Base-by-base conservation (phyloP, 2,888 invertebrate species). In the Crocallis elinguaria region DNA sequence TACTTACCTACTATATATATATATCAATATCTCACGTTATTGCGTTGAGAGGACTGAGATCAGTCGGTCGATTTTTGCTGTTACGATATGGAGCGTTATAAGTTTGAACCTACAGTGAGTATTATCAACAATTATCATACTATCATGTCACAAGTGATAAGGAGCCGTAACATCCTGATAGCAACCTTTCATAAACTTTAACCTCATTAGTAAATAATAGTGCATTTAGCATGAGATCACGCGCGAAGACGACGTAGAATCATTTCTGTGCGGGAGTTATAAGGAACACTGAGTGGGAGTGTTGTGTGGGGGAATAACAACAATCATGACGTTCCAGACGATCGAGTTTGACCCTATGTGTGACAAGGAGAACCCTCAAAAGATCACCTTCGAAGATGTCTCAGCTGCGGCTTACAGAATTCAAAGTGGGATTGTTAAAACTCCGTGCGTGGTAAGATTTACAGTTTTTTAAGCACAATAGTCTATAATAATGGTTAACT, bases 331-430 rank as follows among this genome's bases (percentile, higher is more conserved):
- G 50, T 88, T 88, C 50, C 89, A 90, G 89, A 84, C 85, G 54
- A 59, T 86, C 42, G 89, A 90, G 60, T 89, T 67, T 51, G 92
- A 92, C 65, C 90, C 91, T 12, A 91, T 90, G 90, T 96, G 96
- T 73, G 93, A 95, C 75, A 94, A 94, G 32, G 92, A 93, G 17
- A 91, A 93, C 56, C 97, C 97, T 0, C 92, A 93, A 44, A 92
- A 86, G 65, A 93, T 98, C 41, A 92, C 93, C 2, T 97, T 98
- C 77, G 95, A 97, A 77, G 97, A 98, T 79, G 94, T 98, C 25
- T 96, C 96, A 9, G 96, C 96, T 0, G 98, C 98, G 0, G 96
- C 97, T 0, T 98, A 95, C 81, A 94, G 96, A 78, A 97, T 98
- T 55, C 96, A 95, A 80, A 94, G 94, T 70, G 97, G 97, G 35